Percentiles rank a stretch among this genome's conserved stretches.
Conservation (phyloP, 2,113 vertebrate species). For the Acrocephalus arundinaceus region DNA sequence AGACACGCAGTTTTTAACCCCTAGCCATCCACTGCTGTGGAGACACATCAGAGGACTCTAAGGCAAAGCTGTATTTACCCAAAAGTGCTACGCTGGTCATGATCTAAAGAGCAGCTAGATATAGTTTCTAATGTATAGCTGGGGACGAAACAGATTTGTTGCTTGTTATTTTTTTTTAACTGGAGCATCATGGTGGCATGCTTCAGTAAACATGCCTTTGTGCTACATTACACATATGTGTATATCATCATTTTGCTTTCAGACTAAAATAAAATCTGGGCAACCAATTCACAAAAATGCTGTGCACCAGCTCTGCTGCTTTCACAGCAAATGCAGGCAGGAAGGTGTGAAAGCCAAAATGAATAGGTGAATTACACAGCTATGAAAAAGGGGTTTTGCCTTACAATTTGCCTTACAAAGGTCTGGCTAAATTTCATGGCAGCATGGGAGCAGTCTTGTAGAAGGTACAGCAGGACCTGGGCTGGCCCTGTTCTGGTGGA, state of each 20-base stretch:
- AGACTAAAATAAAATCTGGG: constrained; percentile 63
- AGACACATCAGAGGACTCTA: not conserved
- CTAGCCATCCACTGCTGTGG: not conserved
- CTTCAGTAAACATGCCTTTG: constrained; percentile 70
- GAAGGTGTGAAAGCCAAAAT: constrained; percentile 58
- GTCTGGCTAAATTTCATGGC: not conserved
- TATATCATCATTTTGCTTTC: constrained; percentile 52
- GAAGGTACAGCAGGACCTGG: not conserved
- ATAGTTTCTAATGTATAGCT: constrained; percentile 50
- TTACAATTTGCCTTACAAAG: not conserved
- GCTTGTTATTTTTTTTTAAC: constrained; percentile 2
- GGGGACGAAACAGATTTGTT: constrained; percentile 31
- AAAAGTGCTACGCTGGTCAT: constrained; percentile 14
- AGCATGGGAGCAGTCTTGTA: not conserved
- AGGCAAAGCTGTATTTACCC: not conserved
- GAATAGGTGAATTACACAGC: constrained; percentile 2
- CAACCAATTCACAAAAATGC: constrained; percentile 19
- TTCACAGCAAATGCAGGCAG: constrained; percentile 22
- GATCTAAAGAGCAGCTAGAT: constrained; percentile 39
- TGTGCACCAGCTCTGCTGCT: constrained; percentile 22
- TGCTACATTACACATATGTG: constrained; percentile 74
- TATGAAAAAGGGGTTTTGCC: fast-evolving
- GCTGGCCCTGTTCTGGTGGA: not conserved
- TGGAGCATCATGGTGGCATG: constrained; percentile 64
- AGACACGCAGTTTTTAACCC: not conserved